Base-by-base conservation (phyloP, 2,113 vertebrate species). In the Sciurus niger region DNA sequence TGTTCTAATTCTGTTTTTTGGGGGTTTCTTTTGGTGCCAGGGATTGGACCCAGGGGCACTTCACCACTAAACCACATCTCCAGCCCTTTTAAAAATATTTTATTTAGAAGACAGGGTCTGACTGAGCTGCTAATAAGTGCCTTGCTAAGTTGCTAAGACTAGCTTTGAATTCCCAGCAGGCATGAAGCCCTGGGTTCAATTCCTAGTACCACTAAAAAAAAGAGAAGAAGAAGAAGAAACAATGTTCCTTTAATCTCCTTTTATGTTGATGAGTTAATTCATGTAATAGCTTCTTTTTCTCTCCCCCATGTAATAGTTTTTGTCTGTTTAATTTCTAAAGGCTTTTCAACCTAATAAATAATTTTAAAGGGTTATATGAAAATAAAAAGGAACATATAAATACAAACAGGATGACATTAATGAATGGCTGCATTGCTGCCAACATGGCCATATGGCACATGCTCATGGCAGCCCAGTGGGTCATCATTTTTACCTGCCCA, bases 261-360 rank as follows among this genome's bases (percentile, higher is more conserved):
- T 94, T 72, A 93, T 78, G 32, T 43, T 18, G 17, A 68, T 90
- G 46, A 30, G n/a, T 92, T 84, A 93, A 68, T 85, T 72, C 20
- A n/a, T 86, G 2, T 76, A 72, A 40, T 90, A 37, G 16, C 48
- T 13, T 17, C 78, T 7, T 68, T 13, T 73, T 51, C 70, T 72
- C 70, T 48, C 17, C 43, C 32, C 14, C 1, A 37, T 28, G 0
- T 92, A 72, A n/a, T 70, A 48, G 37, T 82, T 96, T 87, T 89
- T 89, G n/a, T 68, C 8, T 82, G 28, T 78, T 74, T 93, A 58
- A 6, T 74, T 94, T 96, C 8, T 89, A 55, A 92, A 94, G 77
- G 24, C 34, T 65, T 87, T 95, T 37, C 28, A 43, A 37, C 28
- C 10, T 89, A 65, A 40, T 48, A 67, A 74, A 0, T 97, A 89